Conservation (phyloP, 2,797 vertebrate species). For the Lepus townsendii region DNA sequence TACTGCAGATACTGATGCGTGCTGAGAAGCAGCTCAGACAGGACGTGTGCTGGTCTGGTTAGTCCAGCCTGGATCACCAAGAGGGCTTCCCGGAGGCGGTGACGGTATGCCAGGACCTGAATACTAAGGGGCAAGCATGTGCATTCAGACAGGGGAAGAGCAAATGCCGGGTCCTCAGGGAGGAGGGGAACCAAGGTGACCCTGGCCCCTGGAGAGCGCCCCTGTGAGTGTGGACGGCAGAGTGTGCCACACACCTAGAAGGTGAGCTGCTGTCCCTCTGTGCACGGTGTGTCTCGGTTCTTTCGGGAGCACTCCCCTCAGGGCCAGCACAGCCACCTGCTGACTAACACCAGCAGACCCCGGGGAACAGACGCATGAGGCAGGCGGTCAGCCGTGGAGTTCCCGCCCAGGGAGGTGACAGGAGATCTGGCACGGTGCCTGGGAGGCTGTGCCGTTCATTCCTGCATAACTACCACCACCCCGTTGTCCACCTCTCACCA, state of each 20-base stretch:
- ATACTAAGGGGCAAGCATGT: neutral
- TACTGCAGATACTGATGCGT: neutral
- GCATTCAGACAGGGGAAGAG: neutral
- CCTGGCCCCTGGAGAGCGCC: too few species aligned
- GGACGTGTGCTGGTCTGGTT: too few species aligned
- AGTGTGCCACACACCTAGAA: neutral
- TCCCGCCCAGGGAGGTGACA: neutral
- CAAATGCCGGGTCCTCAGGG: neutral
- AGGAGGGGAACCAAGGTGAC: neutral
- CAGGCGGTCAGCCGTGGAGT: conserved; percentile 32
- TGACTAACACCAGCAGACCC: conserved; percentile 68
- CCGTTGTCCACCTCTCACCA: neutral
- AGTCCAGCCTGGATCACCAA: neutral
- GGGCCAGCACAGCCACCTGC: neutral
- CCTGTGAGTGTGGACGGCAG: neutral
- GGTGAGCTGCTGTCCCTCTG: neutral
- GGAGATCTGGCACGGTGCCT: neutral
- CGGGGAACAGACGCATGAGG: conserved; percentile 56
- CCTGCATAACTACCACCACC: neutral
- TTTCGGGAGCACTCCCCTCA: neutral
- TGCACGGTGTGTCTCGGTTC: neutral
- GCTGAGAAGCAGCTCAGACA: neutral
- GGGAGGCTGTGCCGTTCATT: neutral
- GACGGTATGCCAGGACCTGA: neutral
- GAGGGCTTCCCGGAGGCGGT: conserved; percentile 4